These are phyloP conservation scores for Colletes latitarsis DNA, from an alignment of 1,140 invertebrate species.

Conservation along the genomic window DNA sequence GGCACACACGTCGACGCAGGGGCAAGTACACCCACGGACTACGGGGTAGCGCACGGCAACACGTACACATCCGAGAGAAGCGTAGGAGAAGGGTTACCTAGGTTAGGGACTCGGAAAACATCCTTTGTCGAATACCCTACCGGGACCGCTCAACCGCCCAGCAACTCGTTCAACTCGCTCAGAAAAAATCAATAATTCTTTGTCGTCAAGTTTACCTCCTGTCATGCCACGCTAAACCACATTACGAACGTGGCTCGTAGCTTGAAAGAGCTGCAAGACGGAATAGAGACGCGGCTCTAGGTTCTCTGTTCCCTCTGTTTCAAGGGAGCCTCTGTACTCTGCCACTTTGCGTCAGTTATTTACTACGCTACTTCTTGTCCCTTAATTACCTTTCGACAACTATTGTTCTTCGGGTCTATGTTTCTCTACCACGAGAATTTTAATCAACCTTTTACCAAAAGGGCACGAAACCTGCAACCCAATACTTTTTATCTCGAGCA, in stretches of 20 bases:
- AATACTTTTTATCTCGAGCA: too few relatives aligned
- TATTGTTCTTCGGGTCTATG: too few relatives aligned
- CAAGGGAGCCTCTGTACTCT: background rate
- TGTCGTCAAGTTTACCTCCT: conserved; percentile 79
- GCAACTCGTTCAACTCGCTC: conserved; percentile 78
- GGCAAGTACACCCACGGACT: conserved; percentile 43
- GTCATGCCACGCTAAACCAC: conserved; percentile 74
- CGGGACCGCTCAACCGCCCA: conserved; percentile 77
- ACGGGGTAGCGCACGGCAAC: conserved; percentile 49
- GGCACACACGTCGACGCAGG: conserved; percentile 47
- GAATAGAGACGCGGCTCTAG: conserved; percentile 38
- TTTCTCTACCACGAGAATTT: too few relatives aligned
- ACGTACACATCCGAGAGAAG: conserved; percentile 49
- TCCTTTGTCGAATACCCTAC: conserved; percentile 80
- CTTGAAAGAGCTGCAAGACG: conserved; percentile 37
- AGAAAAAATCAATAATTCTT: conserved; percentile 80
- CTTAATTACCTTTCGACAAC: too few relatives aligned
- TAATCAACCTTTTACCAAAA: too few relatives aligned
- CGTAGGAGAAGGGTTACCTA: conserved; percentile 79
- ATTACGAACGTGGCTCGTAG: conserved; percentile 64
- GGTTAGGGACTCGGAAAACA: conserved; percentile 81
- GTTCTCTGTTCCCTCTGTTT: conserved; percentile 1
- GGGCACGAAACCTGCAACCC: too few relatives aligned
- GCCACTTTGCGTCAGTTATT: background rate
- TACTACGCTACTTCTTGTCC: too few relatives aligned